Base-by-base conservation (phyloP, 2,797 vertebrate genomes). In the Rhinophrynus dorsalis region DNA sequence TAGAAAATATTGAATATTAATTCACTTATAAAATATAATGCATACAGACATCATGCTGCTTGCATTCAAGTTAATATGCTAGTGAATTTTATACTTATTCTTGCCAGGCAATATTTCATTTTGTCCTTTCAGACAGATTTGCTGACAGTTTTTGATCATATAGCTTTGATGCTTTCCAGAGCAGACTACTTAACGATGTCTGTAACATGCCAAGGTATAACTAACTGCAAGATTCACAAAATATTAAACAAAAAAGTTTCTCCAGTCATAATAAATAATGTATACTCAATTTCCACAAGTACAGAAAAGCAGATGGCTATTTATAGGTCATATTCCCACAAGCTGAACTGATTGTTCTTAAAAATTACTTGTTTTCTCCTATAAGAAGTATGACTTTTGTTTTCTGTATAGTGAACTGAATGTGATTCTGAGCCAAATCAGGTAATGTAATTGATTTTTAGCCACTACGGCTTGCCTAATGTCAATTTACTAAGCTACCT, bases 191-290 rank as follows among this genome's bases (percentile, higher is more conserved):
- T 77, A 75, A 80, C 85, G 80, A 80, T 74, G 79, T 77, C 50
- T 85, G 82, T 85, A 80, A 82, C 83, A 81, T 77, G 84, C 79
- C 80, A 78, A 76, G 65, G 83, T 77, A 81, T 50, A 52, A 73
- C 75, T 81, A 77, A 82, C 81, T 80, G 62, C 55, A 79, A 79
- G 78, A 83, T 77, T 82, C 68, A 38, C 44, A 74, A 65, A 80
- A 72, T 72, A 76, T 78, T 78, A 77, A 48, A 66, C 70, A 65
- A 76, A 77, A 30, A 44, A 74, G 75, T 79, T 76, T 83, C 67
- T 81, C 44, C 64, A 80, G 30, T 60, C 50, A 11, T 24, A 58
- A 84, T 85, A 81, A 85, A 85, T 84, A 81, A 85, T 82, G 81
- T 75, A 87, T 79, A 5, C 18, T 63, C 60, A 67, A 56, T 79